Evolutionary conservation across 2,888 invertebrate genomes (phyloP).

Genomic region (Lucinisca nassula): DNA sequence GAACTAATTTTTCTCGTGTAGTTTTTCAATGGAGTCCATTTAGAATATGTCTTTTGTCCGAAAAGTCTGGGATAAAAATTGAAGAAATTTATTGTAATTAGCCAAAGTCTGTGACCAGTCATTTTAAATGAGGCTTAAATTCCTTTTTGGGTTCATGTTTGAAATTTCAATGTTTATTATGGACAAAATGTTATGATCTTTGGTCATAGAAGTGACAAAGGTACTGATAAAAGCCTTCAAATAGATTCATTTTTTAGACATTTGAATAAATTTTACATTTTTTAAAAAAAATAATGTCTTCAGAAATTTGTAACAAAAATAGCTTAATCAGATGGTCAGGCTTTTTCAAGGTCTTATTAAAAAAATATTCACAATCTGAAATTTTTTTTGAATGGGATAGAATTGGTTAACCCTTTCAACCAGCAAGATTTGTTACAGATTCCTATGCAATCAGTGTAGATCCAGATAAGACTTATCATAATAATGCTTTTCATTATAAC

Average conservation of each 20-base stretch:
- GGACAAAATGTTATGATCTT: slow-evolving; percentile 2
- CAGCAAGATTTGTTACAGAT: too few species aligned
- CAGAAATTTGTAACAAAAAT: too few species aligned
- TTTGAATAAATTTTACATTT: slow-evolving; percentile 7
- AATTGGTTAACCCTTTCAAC: too few species aligned
- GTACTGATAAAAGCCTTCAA: neutral
- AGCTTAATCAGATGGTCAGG: too few species aligned
- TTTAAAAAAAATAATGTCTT: too few species aligned
- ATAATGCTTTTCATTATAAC: too few species aligned
- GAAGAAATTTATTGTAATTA: slow-evolving; percentile 13
- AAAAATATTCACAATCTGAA: too few species aligned
- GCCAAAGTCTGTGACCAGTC: neutral
- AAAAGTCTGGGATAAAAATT: neutral
- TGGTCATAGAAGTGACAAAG: neutral
- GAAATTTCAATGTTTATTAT: slow-evolving; percentile 5
- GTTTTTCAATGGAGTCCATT: neutral
- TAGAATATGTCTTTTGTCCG: neutral
- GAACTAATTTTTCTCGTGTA: neutral
- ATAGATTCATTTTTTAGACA: neutral
- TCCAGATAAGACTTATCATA: too few species aligned
- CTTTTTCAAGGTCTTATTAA: too few species aligned
- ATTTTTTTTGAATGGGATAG: too few species aligned
- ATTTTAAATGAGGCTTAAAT: neutral
- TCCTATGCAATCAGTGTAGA: too few species aligned
- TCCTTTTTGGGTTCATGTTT: neutral